Evolutionary conservation across 1,140 invertebrate species (phyloP).

Genomic region (Leucophenga varia): DNA sequence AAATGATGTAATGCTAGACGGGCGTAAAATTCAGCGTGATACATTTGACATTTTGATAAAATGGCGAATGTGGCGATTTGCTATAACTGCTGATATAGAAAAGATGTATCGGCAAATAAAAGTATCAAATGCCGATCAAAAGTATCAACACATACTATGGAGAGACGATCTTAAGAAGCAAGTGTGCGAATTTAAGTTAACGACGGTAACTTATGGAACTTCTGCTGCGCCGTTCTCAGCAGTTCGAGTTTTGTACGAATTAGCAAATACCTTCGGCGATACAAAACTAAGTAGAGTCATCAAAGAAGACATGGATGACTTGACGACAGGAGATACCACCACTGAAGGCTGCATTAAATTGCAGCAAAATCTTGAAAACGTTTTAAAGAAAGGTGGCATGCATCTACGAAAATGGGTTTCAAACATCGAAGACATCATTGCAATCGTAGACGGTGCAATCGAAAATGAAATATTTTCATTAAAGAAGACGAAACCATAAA

Average conservation of each 20-base stretch:
- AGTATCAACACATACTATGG: conserved; percentile 54
- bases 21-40: conserved; percentile 42
- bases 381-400: conserved; percentile 42
- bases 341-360: conserved; percentile 15
- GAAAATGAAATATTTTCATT: background rate
- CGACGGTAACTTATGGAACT: conserved; percentile 48
- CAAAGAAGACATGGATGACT: conserved; percentile 49
- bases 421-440: conserved; percentile 19
- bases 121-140: conserved; percentile 18
- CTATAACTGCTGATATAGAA: conserved; percentile 32
- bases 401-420: conserved; percentile 54
- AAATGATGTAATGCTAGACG: conserved; percentile 36
- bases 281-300: too few species aligned
- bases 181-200: conserved; percentile 32
- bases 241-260: conserved; percentile 27
- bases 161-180: conserved; percentile 23
- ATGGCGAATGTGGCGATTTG: conserved; percentile 35
- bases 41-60: conserved; percentile 45
- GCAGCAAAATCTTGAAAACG: conserved; percentile 10
- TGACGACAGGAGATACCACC: conserved; percentile 33
- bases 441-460: conserved; percentile 1
- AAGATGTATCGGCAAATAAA: conserved; percentile 46
- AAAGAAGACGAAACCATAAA: conserved; percentile 22
- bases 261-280: conserved; percentile 35
- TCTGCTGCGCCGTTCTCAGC: conserved; percentile 33